These are phyloP conservation scores for Rynchops niger DNA, from an alignment of 2,113 vertebrate species.

Conservation along the genomic window DNA sequence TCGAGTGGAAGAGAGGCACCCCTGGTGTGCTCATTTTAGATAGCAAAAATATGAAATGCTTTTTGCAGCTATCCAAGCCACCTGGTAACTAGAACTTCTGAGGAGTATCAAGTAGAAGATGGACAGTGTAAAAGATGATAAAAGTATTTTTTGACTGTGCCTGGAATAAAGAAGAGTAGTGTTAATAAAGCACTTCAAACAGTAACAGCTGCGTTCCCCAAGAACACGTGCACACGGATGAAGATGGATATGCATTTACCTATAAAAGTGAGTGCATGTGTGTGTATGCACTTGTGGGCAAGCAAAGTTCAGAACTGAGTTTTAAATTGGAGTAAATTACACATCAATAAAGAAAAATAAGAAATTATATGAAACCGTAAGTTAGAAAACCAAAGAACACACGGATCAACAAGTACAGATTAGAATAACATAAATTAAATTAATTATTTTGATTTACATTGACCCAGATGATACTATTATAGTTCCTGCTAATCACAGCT, in stretches of 20 bases:
- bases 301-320: background rate
- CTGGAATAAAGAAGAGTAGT: background rate
- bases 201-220: background rate
- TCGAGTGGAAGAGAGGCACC: background rate
- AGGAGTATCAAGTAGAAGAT: background rate
- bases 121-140: background rate
- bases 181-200: background rate
- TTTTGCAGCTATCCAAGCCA: background rate
- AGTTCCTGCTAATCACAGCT: background rate
- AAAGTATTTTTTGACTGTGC: background rate
- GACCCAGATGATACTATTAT: background rate
- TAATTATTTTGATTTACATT: background rate
- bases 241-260: background rate
- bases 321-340: background rate
- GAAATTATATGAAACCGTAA: background rate
- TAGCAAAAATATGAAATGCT: background rate
- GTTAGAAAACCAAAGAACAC: background rate
- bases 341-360: background rate
- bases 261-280: background rate
- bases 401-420: background rate
- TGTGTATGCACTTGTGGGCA: background rate
- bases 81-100: background rate
- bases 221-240: background rate
- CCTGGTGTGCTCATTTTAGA: background rate
- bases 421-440: background rate